phyloP scores from a whole-genome alignment of 2,888 invertebrate genomes.

The Phortica magna region DNA sequence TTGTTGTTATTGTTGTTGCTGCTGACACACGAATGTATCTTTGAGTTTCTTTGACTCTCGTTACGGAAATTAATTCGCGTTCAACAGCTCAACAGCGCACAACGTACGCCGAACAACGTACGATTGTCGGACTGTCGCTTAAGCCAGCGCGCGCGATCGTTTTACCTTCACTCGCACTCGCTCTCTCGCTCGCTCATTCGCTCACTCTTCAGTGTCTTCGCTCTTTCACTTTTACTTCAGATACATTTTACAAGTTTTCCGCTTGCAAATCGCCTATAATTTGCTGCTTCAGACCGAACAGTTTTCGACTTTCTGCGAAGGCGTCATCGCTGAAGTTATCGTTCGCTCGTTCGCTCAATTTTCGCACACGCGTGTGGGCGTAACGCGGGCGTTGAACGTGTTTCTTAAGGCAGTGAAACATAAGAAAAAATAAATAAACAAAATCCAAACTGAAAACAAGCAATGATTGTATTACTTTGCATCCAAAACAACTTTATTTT shows the following conservation, averaged over 20 bases:
- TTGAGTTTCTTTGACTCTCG: constrained; percentile 61
- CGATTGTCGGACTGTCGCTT: constrained; percentile 43
- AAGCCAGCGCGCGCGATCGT: neutral
- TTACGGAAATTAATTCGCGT: constrained; percentile 73
- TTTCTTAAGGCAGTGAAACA: neutral
- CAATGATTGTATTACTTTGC: neutral
- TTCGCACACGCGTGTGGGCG: neutral
- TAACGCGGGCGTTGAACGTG: constrained; percentile 8
- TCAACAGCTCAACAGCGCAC: constrained; percentile 71
- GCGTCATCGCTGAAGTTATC: neutral
- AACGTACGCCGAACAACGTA: constrained; percentile 40
- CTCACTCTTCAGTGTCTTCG: neutral
- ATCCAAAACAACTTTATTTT: neutral
- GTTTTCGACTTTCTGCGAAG: neutral
- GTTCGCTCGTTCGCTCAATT: neutral
- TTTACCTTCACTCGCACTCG: constrained; percentile 33
- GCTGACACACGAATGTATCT: constrained; percentile 55
- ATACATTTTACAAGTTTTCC: neutral
- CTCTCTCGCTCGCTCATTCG: constrained; percentile 33
- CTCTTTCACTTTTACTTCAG: neutral
- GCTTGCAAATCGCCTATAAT: neutral
- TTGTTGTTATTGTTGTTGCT: constrained; percentile 10
- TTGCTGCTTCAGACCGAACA: neutral
- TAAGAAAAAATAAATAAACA: neutral
- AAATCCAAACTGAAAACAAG: neutral